These are phyloP conservation scores for Ips typographus DNA, from an alignment of 1,140 invertebrate genomes.

Conservation along the genomic window DNA sequence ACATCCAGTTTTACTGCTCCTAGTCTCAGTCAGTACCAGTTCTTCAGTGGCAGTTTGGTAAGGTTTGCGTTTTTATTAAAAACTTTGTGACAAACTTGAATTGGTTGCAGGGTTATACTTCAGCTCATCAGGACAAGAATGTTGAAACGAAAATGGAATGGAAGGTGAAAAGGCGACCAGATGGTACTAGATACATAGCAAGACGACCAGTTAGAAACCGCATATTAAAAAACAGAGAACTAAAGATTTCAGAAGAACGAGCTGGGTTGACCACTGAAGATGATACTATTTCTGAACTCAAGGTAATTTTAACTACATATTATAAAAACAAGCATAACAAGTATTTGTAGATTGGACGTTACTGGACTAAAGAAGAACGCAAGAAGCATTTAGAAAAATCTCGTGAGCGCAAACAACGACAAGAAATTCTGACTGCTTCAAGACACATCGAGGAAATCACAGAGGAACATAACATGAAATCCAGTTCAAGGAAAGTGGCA, in stretches of 20 bases:
- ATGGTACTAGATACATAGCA: constrained; percentile 79
- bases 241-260: constrained; percentile 69
- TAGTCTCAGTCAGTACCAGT: constrained; percentile 60
- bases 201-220: constrained; percentile 69
- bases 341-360: constrained; percentile 63
- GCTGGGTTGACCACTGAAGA: constrained; percentile 79
- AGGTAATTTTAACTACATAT: constrained; percentile 53
- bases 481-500: constrained; percentile 45
- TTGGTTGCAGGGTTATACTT: constrained; percentile 34
- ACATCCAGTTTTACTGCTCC: constrained; percentile 57
- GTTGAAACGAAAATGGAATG: constrained; percentile 66
- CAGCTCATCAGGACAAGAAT: constrained; percentile 41
- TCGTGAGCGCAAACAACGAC: constrained; percentile 63
- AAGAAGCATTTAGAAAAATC: constrained; percentile 74
- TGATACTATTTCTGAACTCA: constrained; percentile 78
- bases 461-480: constrained; percentile 32
- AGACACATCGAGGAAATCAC: constrained; percentile 42
- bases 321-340: background rate
- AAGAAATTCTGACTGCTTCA: constrained; percentile 51
- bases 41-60: constrained; percentile 40
- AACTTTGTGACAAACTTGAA: background rate
- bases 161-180: constrained; percentile 78
- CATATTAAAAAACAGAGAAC: constrained; percentile 68
- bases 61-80: background rate
- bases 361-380: constrained; percentile 79